phyloP scores from a whole-genome alignment of 1,140 invertebrate genomes.

The Parasteatoda tepidariorum region DNA sequence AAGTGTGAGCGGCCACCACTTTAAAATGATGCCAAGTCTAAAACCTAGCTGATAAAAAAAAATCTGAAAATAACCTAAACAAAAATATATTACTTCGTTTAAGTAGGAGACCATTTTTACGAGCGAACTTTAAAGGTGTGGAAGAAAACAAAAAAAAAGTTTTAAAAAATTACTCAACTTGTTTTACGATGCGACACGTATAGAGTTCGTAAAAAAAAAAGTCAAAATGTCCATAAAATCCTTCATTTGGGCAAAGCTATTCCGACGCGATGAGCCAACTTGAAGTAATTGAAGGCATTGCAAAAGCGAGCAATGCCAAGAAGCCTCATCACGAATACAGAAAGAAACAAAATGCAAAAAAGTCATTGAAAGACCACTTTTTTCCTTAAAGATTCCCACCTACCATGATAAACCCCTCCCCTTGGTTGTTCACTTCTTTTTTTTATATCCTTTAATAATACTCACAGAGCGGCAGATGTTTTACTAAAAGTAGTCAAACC shows the following conservation, averaged over 20 bases:
- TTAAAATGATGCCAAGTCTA: not conserved
- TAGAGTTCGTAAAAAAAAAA: constrained; percentile 23
- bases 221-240: constrained; percentile 33
- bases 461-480: not conserved
- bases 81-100: not conserved
- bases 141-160: not conserved
- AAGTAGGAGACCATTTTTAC: constrained; percentile 18
- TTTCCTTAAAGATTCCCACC: not conserved
- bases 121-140: constrained; percentile 25
- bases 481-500: not conserved
- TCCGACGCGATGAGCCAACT: not conserved
- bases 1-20: not conserved
- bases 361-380: not conserved
- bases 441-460: not conserved
- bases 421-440: not conserved
- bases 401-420: not conserved
- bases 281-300: constrained; percentile 28
- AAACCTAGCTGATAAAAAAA: not conserved
- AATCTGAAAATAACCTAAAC: not conserved
- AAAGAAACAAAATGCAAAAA: not conserved
- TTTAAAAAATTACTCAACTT: not conserved
- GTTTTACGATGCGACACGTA: constrained; percentile 45
- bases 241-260: constrained; percentile 12
- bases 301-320: not conserved
- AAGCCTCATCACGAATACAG: not conserved